Base-by-base conservation (phyloP, 2,113 vertebrate genomes). In the Microtus pennsylvanicus region DNA sequence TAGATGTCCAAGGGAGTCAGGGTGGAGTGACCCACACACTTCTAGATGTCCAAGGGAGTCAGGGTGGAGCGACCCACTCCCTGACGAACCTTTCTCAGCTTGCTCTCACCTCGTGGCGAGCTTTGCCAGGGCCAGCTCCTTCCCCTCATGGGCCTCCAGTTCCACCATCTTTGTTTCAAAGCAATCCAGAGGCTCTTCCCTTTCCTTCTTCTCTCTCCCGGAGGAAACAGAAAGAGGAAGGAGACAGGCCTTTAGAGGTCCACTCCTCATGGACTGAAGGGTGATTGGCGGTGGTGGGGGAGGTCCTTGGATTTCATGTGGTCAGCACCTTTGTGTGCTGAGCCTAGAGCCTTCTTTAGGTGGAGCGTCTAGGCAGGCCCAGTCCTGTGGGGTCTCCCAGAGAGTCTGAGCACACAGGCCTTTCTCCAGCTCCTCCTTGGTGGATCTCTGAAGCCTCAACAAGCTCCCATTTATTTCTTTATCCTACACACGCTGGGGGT, bases 21-120 rank as follows among this genome's bases (percentile, higher is more conserved):
- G 35, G 3, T 0, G 7, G 8, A 1, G n/a, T 3, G 50, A 70
- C 7, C 9, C 0, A 0, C 14, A 14, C n/a, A 4, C 83, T 55
- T 3, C 45, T 87, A 4, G 52, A 58, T 4, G 28, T 72, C 35
- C 7, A 6, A 4, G 1, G 55, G 42, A 38, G 47, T 26, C 3
- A 16, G 42, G 42, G 3, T 0, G 4, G 8, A 1, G n/a, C 6
- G 50, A 70, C 7, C 9, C 0, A 0, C 14, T 14, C n/a, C 9
- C 83, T 55, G 30, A 0, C 0, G 33, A 12, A 9, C 45, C 5
- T 6, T 69, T 4, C 9, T 16, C 47, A 12, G 28, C 30, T 3
- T 22, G 13, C 50, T 58, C 13, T 22, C 58, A 0, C 2, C n/a
- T 58, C 0, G 6, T 13, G 13, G 13, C 24, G 21, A 50, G 5